Evolutionary conservation across 1,140 invertebrate species (phyloP), one percentile per base, ranked within the genome.

Genomic region (Drosophila eugracilis): DNA sequence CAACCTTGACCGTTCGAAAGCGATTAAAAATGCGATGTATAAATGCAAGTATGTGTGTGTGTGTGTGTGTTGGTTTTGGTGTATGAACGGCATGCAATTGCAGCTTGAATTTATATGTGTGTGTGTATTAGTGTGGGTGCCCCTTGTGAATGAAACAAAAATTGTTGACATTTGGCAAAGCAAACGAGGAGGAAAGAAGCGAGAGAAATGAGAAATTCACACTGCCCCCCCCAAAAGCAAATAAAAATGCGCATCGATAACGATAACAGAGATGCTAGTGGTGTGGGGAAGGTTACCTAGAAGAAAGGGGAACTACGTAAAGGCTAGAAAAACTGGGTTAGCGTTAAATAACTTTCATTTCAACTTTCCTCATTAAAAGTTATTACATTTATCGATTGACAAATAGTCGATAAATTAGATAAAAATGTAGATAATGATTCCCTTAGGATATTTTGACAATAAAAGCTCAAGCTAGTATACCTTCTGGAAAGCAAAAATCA

Each of bases 1-100:
- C 81, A 86, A 86, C 81, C 81, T 86, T 86, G 81, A 86, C 81
- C 81, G 81, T 86, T 86, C 75, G 81, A 86, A 85, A 85, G 81
- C 81, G 81, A 86, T 86, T 86, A 86, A 86, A 74, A 86, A 63
- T 75, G 77, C 65, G 42, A 53, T 71, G 53, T 34, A 15, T 55
- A 24, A 19, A 10, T 59, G 12, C 37, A 14, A 36, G 28, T 75
- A 17, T 32, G 24, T 41, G 26, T 36, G 34, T 45, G 19, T 36
- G 34, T 63, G 49, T 57, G 22, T 44, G n/a, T 34, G 28, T 50
- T 32, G 45, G 50, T 19, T 5, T 12, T 17, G 50, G 34, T 55
- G 50, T 28, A 17, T 9, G 24, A 5, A 28, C 17, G 21, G 10
- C 30, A 26, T 58, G 32, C 41, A 58, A 37, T 37, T 52, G 41